Evolutionary conservation across 2,888 invertebrate genomes (phyloP).

Genomic region (Heliconius cydno): DNA sequence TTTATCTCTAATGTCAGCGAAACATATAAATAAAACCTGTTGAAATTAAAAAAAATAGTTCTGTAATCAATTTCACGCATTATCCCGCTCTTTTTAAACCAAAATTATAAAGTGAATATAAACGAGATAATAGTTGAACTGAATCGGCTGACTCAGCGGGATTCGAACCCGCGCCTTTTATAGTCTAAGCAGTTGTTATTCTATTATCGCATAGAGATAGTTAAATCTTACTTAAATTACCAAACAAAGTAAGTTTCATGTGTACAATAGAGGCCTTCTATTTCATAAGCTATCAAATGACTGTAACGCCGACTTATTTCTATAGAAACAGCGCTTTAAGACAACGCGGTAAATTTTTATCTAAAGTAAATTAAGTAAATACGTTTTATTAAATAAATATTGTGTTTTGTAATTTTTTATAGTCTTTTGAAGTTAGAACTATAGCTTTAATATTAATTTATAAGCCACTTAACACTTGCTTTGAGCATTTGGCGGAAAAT

Average conservation of each 20-base stretch:
- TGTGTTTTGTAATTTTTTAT: background rate
- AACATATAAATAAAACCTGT: too few species aligned
- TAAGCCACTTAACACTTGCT: too few species aligned
- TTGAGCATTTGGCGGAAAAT: too few species aligned
- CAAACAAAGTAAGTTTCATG: conserved; percentile 14
- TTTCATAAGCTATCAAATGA: conserved; percentile 34
- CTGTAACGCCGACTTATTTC: conserved; percentile 22
- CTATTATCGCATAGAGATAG: conserved; percentile 2
- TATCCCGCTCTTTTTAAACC: too few species aligned
- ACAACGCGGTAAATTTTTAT: background rate
- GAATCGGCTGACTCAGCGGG: background rate
- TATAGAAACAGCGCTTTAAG: background rate
- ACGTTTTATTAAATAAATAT: conserved; percentile 7
- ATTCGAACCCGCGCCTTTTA: background rate
- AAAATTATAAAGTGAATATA: too few species aligned
- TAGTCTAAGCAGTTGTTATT: background rate
- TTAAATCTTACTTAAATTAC: conserved; percentile 11
- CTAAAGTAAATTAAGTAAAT: background rate
- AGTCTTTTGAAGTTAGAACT: background rate
- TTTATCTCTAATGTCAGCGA: too few species aligned
- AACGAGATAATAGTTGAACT: background rate
- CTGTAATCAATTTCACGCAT: too few species aligned
- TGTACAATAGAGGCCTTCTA: conserved; percentile 17
- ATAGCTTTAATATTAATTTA: too few species aligned
- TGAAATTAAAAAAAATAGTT: too few species aligned